These are phyloP conservation scores for Alcis repandata DNA, from an alignment of 2,888 invertebrate genomes.

Conservation along the genomic window DNA sequence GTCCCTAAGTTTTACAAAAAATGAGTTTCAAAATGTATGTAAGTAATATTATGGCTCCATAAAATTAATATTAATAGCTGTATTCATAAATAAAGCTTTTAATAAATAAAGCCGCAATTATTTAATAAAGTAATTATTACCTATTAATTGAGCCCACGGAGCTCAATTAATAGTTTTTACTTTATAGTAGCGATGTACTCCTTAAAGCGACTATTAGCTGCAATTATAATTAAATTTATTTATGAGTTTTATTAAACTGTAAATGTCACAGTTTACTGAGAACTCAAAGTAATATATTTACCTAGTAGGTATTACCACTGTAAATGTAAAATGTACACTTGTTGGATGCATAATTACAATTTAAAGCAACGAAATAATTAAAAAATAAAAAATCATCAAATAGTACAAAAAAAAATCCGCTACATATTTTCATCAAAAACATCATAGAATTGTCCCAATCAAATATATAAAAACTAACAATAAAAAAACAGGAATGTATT, in stretches of 20 bases:
- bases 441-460: no score
- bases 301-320: not conserved
- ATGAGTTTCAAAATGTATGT: not conserved
- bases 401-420: not conserved
- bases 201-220: constrained; percentile 40
- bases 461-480: no score
- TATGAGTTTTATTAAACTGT: not conserved
- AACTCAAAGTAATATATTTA: constrained; percentile 2
- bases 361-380: no score
- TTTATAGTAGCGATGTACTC: constrained; percentile 31
- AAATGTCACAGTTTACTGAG: not conserved
- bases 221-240: constrained; percentile 66
- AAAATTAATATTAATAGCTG: constrained; percentile 17
- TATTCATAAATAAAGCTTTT: constrained; percentile 1
- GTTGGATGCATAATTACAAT: no score
- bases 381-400: no score
- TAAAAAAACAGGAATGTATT: no score
- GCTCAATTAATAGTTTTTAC: constrained; percentile 14
- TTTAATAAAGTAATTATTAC: constrained; percentile 32
- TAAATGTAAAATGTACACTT: no score
- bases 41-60: constrained; percentile 4
- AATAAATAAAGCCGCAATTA: constrained; percentile 22
- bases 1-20: no score
- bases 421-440: no score
- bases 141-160: constrained; percentile 27